Conservation (phyloP, 2,797 vertebrate species). For the Lepidocolaptes lacrymiger region DNA sequence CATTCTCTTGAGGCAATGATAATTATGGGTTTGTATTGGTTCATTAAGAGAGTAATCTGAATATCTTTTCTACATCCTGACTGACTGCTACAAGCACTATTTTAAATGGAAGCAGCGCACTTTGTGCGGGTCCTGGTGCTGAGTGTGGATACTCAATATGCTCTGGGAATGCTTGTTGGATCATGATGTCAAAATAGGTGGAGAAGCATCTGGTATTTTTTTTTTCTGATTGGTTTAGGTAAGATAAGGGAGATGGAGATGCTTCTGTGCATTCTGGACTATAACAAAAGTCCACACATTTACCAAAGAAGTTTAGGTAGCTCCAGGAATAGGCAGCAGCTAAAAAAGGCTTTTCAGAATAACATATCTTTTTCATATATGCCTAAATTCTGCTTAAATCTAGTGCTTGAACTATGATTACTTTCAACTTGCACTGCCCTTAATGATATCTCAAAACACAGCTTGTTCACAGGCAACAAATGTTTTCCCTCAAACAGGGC, state of each 20-base stretch:
- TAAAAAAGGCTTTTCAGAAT: not conserved
- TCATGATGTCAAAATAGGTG: not conserved
- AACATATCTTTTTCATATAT: not conserved
- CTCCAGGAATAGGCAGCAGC: not conserved
- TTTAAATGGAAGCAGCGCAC: not conserved
- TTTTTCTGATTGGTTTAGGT: not conserved
- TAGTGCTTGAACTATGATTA: not conserved
- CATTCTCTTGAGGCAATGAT: not conserved
- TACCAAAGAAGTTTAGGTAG: not conserved
- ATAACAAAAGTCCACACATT: not conserved
- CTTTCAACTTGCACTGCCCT: not conserved
- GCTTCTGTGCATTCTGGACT: not conserved
- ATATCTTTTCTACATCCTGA: not conserved
- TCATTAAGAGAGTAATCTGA: not conserved
- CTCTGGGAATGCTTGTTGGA: not conserved
- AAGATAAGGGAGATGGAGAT: not conserved
- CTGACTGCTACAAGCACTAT: not conserved
- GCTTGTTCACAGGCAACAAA: not conserved
- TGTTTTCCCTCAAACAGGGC: accelerated
- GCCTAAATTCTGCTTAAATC: not conserved
- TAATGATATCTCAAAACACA: not conserved
- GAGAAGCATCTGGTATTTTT: not conserved
- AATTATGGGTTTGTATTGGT: not conserved
- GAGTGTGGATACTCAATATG: not conserved
- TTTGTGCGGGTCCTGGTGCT: not conserved